Evolutionary conservation across 1,140 invertebrate genomes (phyloP).

Genomic region (Ips nitidus): DNA sequence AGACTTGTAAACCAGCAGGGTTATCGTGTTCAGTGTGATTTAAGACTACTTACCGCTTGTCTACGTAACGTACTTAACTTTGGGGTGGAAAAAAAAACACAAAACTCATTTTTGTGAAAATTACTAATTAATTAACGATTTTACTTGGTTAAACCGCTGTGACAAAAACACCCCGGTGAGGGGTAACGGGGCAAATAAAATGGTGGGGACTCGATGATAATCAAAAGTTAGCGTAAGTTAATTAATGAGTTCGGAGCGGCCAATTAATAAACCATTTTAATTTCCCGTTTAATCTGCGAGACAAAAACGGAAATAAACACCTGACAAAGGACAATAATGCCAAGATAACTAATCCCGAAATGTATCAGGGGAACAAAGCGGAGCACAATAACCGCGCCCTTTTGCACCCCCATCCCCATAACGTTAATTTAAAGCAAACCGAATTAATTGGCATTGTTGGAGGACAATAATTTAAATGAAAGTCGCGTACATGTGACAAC

Average conservation of each 20-base stretch:
- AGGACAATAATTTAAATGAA: constrained; percentile 11
- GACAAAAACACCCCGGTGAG: too few relatives aligned
- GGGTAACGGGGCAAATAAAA: too few relatives aligned
- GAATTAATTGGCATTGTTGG: constrained; percentile 24
- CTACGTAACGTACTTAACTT: background rate
- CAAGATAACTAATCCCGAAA: constrained; percentile 24
- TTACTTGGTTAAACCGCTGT: too few relatives aligned
- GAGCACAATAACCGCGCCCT: constrained; percentile 11
- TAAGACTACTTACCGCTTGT: background rate
- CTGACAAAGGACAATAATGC: constrained; percentile 17
- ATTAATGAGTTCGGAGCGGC: background rate
- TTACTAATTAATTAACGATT: too few relatives aligned
- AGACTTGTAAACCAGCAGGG: constrained; percentile 24
- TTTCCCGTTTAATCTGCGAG: constrained; percentile 6
- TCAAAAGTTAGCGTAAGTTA: too few relatives aligned
- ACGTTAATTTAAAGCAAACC: constrained; percentile 19
- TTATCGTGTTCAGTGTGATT: constrained; percentile 13
- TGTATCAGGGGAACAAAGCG: constrained; percentile 21
- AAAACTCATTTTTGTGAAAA: too few relatives aligned
- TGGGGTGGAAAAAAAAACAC: too few relatives aligned
- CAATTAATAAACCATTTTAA: constrained; percentile 13
- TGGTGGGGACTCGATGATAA: too few relatives aligned
- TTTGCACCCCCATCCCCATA: background rate
- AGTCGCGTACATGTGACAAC: background rate
- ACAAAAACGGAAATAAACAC: constrained; percentile 18